Conservation (phyloP, 2,113 vertebrate genomes). For the Marmota flaviventris region DNA sequence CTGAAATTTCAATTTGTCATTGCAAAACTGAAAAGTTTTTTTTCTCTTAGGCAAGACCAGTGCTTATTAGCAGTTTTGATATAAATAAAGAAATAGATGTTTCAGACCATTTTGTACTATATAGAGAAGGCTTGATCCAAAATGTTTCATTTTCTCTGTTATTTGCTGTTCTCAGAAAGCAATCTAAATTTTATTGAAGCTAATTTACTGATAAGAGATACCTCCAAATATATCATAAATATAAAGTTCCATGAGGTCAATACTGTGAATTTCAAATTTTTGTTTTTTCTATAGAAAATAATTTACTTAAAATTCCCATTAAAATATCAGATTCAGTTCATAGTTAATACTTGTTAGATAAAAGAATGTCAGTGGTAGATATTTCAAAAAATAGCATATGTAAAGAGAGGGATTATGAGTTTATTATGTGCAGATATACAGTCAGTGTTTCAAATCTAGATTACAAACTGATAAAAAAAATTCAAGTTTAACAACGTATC, state of each 20-base stretch:
- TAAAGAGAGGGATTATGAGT: not conserved
- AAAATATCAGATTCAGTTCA: conserved; percentile 38
- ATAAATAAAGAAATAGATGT: not conserved
- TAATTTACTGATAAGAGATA: not conserved
- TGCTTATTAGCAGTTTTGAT: not conserved
- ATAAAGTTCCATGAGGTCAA: not conserved
- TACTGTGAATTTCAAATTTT: conserved; percentile 4
- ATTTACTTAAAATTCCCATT: conserved; percentile 34
- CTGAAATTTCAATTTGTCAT: not conserved
- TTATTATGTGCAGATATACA: not conserved
- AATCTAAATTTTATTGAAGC: not conserved
- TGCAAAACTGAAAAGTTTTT: not conserved
- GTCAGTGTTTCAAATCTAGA: conserved; percentile 46
- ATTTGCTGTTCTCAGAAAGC: not conserved
- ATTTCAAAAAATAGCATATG: not conserved
- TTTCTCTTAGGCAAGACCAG: not conserved
- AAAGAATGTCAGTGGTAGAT: not conserved
- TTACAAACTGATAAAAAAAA: conserved; percentile 48
- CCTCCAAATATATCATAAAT: not conserved
- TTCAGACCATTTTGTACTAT: not conserved
- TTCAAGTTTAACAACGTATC: conserved; percentile 65
- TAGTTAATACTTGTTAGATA: not conserved
- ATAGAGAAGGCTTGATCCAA: not conserved
- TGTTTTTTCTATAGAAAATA: conserved; percentile 20
- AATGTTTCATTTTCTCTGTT: conserved; percentile 2